A percentile compares a stretch with the other conserved stretches of the same genome.
Evolutionary conservation across 2,797 vertebrate genomes (phyloP).

Genomic region (Tapirus indicus): DNA sequence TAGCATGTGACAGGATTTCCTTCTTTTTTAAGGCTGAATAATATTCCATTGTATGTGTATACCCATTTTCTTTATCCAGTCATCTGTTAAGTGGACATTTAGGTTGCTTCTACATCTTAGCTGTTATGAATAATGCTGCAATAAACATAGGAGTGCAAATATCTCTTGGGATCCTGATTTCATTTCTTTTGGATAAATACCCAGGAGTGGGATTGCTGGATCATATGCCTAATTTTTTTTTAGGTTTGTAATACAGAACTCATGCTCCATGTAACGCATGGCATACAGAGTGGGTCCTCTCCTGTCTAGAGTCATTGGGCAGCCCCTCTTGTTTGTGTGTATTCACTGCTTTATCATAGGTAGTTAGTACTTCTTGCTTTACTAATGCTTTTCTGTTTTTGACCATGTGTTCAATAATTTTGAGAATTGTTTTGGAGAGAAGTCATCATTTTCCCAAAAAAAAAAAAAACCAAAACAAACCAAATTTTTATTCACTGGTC

Average conservation of each 20-base stretch:
- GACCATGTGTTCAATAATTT: neutral
- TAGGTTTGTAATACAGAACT: neutral
- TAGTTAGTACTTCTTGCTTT: neutral
- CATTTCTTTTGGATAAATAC: neutral
- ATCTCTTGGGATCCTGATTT: neutral
- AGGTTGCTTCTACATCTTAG: neutral
- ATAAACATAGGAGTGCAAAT: neutral
- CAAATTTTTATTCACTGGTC: slow-evolving; percentile 6
- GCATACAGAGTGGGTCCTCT: neutral
- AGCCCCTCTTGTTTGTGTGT: neutral
- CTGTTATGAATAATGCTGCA: neutral
- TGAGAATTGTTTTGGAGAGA: slow-evolving; percentile 56
- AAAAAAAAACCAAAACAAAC: neutral
- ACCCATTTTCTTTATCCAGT: neutral
- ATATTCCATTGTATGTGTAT: neutral
- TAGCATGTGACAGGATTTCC: neutral
- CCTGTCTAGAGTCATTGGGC: neutral
- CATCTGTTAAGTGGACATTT: neutral
- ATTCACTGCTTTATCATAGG: neutral
- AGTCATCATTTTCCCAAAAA: neutral
- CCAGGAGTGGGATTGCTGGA: neutral
- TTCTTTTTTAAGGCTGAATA: neutral
- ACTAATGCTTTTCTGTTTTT: slow-evolving; percentile 5
- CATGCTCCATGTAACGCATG: neutral
- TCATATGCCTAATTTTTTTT: neutral